phyloP scores from a whole-genome alignment of 2,113 vertebrate genomes.

The Mionectes macconnelli region DNA sequence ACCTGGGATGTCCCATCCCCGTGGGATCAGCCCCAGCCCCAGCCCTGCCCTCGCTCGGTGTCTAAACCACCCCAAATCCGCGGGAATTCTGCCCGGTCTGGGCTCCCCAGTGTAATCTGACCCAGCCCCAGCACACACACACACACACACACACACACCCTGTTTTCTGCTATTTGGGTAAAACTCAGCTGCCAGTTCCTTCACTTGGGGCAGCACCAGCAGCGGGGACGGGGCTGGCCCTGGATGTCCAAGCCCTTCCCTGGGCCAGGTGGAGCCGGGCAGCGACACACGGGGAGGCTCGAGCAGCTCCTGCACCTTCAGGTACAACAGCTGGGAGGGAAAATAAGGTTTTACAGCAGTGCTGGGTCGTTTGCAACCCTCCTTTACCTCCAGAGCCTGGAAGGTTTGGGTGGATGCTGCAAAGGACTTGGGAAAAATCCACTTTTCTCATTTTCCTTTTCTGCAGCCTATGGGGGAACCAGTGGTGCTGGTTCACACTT shows the following conservation, averaged over 20 bases:
- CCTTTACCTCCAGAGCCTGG: background rate
- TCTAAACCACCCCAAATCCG: background rate
- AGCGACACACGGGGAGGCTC: background rate
- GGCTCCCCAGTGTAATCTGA: background rate
- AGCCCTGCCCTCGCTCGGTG: fast-evolving
- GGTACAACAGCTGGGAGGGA: background rate
- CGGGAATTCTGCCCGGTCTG: background rate
- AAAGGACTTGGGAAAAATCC: background rate
- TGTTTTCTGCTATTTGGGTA: background rate
- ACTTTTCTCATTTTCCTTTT: background rate
- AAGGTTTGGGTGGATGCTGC: background rate
- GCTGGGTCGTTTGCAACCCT: background rate
- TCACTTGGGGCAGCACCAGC: background rate
- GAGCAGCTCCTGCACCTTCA: background rate
- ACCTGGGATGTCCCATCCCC: background rate
- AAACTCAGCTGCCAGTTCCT: background rate
- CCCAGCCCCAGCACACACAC: background rate
- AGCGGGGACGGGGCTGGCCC: background rate
- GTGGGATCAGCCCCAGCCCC: background rate
- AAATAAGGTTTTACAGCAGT: background rate
- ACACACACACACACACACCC: background rate
- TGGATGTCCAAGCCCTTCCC: background rate
- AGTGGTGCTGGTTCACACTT: background rate
- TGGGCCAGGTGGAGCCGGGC: background rate
- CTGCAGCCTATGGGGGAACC: background rate